Percentiles rank a stretch among this genome's conserved stretches.
Evolutionary conservation across 2,797 vertebrate genomes (phyloP).

Genomic region (Acipenser oxyrinchus): DNA sequence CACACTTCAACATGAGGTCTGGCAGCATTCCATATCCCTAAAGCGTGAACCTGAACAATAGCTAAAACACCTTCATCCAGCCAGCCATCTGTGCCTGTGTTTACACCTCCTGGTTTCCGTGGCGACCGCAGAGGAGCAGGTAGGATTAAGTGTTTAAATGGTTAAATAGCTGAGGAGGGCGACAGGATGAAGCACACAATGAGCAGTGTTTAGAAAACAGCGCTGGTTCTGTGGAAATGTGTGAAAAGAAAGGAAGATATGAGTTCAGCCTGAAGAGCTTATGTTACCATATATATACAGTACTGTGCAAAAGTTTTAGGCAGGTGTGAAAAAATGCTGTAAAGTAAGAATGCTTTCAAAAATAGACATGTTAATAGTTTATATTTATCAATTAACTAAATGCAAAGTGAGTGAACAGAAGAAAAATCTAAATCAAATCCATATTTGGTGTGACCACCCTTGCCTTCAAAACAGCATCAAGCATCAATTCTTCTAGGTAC

Average conservation of each 20-base stretch:
- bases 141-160: constrained; percentile 29
- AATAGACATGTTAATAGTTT: no score
- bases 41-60: constrained; percentile 32
- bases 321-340: no score
- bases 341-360: no score
- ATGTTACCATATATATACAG: no score
- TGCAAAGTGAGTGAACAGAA: no score
- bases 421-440: no score
- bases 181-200: constrained; percentile 6
- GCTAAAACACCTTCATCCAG: constrained; percentile 39
- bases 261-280: no score
- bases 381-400: no score
- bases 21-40: not conserved
- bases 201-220: constrained; percentile 1
- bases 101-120: constrained; percentile 51
- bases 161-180: constrained; percentile 2
- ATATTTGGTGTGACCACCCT: no score
- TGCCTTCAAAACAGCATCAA: no score
- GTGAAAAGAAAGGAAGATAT: not conserved
- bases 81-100: constrained; percentile 59
- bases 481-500: no score
- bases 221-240: not conserved
- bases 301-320: no score
- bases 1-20: constrained; percentile 1
- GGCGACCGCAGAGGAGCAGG: constrained; percentile 46